These are phyloP conservation scores for Drosophila parabipectinata DNA, from an alignment of 1,140 invertebrate genomes.

Conservation along the genomic window DNA sequence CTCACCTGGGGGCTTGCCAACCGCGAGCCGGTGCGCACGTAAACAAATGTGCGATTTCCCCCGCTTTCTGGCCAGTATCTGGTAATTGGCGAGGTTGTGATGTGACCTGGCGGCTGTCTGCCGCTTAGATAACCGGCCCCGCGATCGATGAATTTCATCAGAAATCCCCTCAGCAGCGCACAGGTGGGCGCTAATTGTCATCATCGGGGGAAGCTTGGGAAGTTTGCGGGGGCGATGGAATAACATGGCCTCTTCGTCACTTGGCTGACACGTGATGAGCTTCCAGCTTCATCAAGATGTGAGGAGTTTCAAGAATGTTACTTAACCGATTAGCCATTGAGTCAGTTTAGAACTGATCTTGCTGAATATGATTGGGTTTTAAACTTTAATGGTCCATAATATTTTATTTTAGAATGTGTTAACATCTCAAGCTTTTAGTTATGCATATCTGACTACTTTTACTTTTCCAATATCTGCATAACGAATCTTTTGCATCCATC, in stretches of 20 bases:
- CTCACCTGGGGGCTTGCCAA: slow-evolving; percentile 44
- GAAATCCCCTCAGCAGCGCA: slow-evolving; percentile 20
- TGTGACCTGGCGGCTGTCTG: slow-evolving; percentile 7
- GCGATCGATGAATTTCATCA: slow-evolving; percentile 30
- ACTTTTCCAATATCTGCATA: slow-evolving; percentile 11
- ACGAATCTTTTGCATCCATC: slow-evolving; percentile 10
- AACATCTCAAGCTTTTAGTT: too few species aligned
- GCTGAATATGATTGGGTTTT: neutral
- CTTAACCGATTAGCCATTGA: slow-evolving; percentile 20
- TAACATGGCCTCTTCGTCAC: slow-evolving; percentile 31
- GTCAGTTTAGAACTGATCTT: neutral
- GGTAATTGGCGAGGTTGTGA: slow-evolving; percentile 28
- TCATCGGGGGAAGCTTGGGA: slow-evolving; percentile 1
- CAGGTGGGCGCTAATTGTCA: slow-evolving; percentile 21
- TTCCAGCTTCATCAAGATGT: slow-evolving; percentile 37
- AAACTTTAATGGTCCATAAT: too few species aligned
- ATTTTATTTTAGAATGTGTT: too few species aligned
- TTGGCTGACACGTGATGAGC: slow-evolving; percentile 24
- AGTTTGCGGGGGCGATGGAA: neutral
- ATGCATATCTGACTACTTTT: neutral
- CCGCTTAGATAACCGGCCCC: slow-evolving; percentile 23
- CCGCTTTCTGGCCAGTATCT: slow-evolving; percentile 1
- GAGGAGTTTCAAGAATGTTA: slow-evolving; percentile 25
- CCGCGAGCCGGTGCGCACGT: slow-evolving; percentile 27
- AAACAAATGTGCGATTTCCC: slow-evolving; percentile 48